Evolutionary conservation across 2,113 vertebrate species (phyloP).

Genomic region (Cavia aperea): DNA sequence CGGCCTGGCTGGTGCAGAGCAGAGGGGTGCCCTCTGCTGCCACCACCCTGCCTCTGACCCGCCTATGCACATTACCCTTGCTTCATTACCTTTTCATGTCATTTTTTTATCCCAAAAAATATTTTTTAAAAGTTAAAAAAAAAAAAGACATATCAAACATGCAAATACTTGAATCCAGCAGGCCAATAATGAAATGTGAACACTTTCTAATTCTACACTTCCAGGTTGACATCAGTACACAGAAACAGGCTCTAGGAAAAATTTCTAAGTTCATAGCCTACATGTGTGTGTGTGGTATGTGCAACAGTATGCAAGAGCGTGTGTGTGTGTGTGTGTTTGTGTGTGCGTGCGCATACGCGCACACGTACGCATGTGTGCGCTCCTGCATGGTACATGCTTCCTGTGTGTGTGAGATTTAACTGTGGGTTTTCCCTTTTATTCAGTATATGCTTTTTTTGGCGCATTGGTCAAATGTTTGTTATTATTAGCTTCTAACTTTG

Average conservation of each 20-base stretch:
- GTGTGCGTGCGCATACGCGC: conserved; percentile 53
- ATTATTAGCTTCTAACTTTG: conserved; percentile 91
- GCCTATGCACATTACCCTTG: conserved; percentile 84
- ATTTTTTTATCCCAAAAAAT: conserved; percentile 77
- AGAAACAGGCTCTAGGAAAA: conserved; percentile 79
- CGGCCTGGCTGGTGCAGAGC: neutral
- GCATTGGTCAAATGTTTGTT: conserved; percentile 72
- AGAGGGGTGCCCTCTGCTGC: neutral
- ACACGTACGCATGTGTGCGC: conserved; percentile 17
- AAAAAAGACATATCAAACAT: conserved; percentile 86
- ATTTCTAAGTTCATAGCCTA: conserved; percentile 73
- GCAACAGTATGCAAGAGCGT: conserved; percentile 24
- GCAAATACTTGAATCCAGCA: conserved; percentile 98
- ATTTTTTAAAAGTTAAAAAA: conserved; percentile 79
- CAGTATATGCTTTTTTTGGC: conserved; percentile 80
- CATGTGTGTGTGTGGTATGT: conserved; percentile 63
- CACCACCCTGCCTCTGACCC: conserved; percentile 73
- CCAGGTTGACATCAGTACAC: conserved; percentile 78
- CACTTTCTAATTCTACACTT: conserved; percentile 84
- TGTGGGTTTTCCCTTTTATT: conserved; percentile 74
- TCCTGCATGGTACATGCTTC: conserved; percentile 39
- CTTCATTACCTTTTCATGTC: conserved; percentile 81
- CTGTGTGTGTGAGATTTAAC: conserved; percentile 60
- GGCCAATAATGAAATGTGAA: conserved; percentile 97
- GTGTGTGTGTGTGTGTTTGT: conserved; percentile 49